These are phyloP conservation scores for Aporrectodea caliginosa DNA, from an alignment of 1,140 invertebrate genomes.

Conservation along the genomic window DNA sequence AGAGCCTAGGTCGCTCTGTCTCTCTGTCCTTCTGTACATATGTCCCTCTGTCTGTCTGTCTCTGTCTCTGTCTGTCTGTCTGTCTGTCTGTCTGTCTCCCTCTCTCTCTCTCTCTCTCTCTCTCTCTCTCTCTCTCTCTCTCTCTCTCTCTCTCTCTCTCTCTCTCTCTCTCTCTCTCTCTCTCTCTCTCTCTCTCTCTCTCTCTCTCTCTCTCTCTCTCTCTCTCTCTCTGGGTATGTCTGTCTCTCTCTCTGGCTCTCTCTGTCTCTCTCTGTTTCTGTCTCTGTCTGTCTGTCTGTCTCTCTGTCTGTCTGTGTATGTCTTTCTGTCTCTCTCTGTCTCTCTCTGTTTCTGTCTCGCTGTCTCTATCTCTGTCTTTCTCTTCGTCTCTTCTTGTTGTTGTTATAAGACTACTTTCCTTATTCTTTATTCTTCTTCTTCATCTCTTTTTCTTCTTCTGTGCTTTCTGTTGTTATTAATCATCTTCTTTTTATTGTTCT, in stretches of 20 bases:
- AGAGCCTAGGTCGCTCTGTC: too few species aligned
- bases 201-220: not conserved
- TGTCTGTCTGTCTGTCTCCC: conserved; percentile 18
- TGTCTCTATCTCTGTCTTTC: not conserved
- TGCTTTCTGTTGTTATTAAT: too few species aligned
- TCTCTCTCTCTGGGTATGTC: not conserved
- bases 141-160: not conserved
- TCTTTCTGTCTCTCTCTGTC: not conserved
- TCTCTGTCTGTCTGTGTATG: not conserved
- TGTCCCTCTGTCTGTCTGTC: too few species aligned
- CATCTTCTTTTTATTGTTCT: too few species aligned
- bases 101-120: conserved; percentile 15
- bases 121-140: conserved; percentile 11
- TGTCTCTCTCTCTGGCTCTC: not conserved
- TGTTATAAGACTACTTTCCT: too few species aligned
- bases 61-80: not conserved
- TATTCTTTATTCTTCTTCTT: too few species aligned
- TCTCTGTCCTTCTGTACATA: too few species aligned
- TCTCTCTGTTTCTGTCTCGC: not conserved
- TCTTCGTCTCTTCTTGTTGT: not conserved
- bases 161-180: not conserved
- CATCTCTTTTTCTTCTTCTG: too few species aligned
- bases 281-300: not conserved
- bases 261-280: not conserved
- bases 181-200: not conserved